Conservation (phyloP, 2,888 invertebrate species). For the Electrophaes corylata region DNA sequence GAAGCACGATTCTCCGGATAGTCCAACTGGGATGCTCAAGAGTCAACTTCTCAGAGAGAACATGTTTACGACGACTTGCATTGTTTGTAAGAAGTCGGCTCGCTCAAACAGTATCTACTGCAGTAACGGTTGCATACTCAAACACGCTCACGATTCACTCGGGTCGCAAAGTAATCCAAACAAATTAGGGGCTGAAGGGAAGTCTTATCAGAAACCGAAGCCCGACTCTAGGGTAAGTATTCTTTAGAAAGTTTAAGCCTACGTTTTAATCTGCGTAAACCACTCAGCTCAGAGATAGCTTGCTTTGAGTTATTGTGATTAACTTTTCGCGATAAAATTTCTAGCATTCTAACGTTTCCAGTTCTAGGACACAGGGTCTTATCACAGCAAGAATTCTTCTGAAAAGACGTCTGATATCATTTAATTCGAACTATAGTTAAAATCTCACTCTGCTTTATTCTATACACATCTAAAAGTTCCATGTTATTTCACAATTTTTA, state of each 20-base stretch:
- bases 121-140: conserved; percentile 93
- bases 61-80: conserved; percentile 82
- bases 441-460: not conserved
- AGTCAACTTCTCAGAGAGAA: conserved; percentile 46
- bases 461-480: not conserved
- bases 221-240: conserved; percentile 71
- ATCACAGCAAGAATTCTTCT: too few relatives aligned
- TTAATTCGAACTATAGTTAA: not conserved
- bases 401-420: not conserved
- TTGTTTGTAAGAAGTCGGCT: conserved; percentile 91
- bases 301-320: not conserved
- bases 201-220: conserved; percentile 61
- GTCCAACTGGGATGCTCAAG: conserved; percentile 29
- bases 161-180: conserved; percentile 51
- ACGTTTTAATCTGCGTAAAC: not conserved
- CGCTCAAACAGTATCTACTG: conserved; percentile 95
- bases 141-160: conserved; percentile 90
- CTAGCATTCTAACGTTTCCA: too few relatives aligned
- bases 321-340: too few relatives aligned
- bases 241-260: not conserved
- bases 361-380: too few relatives aligned
- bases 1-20: conserved; percentile 40
- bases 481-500: not conserved
- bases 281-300: not conserved
- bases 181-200: conserved; percentile 58